Conservation (phyloP, 35 echinoderm and acorn worm genomes). For the Heliocidaris tuberculata region DNA sequence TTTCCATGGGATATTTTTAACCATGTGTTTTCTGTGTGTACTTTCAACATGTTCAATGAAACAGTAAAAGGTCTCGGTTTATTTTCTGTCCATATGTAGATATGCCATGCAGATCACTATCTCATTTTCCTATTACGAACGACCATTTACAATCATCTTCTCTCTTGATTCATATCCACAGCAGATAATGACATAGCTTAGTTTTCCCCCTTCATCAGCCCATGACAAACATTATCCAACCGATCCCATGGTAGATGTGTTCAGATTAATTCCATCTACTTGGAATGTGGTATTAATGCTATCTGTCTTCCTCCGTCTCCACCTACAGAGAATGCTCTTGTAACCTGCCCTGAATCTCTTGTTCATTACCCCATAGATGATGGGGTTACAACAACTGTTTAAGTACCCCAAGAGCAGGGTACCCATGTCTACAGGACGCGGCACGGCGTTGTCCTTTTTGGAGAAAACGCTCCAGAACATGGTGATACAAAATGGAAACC, state of each 20-base stretch:
- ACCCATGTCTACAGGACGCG: constrained; percentile 74
- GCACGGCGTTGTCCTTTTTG: constrained; percentile 28
- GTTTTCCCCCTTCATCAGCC: background rate
- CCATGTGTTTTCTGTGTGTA: too few relatives aligned
- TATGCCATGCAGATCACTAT: too few relatives aligned
- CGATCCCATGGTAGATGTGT: constrained; percentile 30
- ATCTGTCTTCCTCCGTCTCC: background rate
- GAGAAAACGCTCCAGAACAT: constrained; percentile 97
- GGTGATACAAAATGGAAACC: constrained; percentile 96
- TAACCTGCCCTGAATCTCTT: constrained; percentile 84
- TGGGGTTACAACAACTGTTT: constrained; percentile 98
- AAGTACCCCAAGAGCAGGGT: constrained; percentile 83
- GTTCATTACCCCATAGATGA: constrained; percentile 98
- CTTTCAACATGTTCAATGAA: too few relatives aligned
- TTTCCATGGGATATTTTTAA: too few relatives aligned
- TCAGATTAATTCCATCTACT: background rate
- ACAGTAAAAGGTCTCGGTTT: too few relatives aligned
- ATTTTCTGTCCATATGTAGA: too few relatives aligned
- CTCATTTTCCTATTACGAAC: too few relatives aligned
- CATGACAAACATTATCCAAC: background rate
- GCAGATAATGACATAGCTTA: background rate
- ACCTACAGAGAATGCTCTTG: constrained; percentile 63
- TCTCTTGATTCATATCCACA: too few relatives aligned
- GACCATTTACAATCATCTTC: too few relatives aligned
- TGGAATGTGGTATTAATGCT: background rate